phyloP scores from a whole-genome alignment of 2,888 invertebrate genomes.

The Archips xylosteana region DNA sequence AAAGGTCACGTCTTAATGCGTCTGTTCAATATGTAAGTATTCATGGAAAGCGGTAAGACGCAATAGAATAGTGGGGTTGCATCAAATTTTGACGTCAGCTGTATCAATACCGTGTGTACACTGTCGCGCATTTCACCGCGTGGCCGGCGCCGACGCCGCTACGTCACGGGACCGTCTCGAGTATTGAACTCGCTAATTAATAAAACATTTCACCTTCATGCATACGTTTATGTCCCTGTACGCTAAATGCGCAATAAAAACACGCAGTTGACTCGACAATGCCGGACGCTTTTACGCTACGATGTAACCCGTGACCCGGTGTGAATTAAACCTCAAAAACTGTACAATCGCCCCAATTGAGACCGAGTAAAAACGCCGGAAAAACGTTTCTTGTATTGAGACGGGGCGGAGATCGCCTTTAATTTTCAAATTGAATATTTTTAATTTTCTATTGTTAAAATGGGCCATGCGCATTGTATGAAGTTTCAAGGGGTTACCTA shows the following conservation, averaged over 20 bases:
- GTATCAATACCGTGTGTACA: slow-evolving; percentile 17
- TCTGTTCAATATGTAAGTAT: background rate
- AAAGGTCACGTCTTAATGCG: slow-evolving; percentile 11
- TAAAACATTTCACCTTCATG: slow-evolving; percentile 61
- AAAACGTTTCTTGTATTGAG: too few relatives aligned
- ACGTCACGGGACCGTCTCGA: slow-evolving; percentile 55
- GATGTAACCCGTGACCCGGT: slow-evolving; percentile 20
- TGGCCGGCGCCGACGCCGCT: slow-evolving; percentile 41
- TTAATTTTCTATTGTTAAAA: too few relatives aligned
- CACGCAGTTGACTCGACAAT: slow-evolving; percentile 29
- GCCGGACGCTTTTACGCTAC: slow-evolving; percentile 29
- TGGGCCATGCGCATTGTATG: too few relatives aligned
- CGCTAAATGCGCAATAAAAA: slow-evolving; percentile 47
- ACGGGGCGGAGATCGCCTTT: too few relatives aligned
- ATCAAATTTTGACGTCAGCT: slow-evolving; percentile 29
- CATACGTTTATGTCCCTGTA: slow-evolving; percentile 51
- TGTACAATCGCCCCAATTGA: too few relatives aligned
- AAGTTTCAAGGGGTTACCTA: too few relatives aligned
- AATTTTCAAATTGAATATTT: too few relatives aligned
- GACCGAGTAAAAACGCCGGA: too few relatives aligned
- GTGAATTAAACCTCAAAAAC: slow-evolving; percentile 19
- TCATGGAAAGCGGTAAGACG: slow-evolving; percentile 32
- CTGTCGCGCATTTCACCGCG: slow-evolving; percentile 48
- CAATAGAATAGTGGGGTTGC: slow-evolving; percentile 31
- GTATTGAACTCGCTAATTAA: slow-evolving; percentile 69